Base-by-base conservation (phyloP, 2,888 invertebrate species). In the Zaprionus bogoriensis region DNA sequence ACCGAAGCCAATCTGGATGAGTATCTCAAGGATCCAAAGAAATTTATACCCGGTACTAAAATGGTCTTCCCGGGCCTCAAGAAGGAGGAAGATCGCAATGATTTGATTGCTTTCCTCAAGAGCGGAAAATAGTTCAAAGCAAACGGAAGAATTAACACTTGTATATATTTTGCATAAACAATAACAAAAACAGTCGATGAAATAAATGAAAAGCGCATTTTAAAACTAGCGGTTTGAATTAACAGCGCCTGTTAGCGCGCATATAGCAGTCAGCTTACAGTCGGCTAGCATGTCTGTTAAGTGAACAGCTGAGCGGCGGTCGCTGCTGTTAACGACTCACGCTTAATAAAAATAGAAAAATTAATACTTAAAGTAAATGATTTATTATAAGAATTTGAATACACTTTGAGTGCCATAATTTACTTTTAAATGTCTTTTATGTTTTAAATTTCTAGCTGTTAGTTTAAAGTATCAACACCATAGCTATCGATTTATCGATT, bases 51-150 rank as follows among this genome's bases (percentile, higher is more conserved):
- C 52, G 99, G 99, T 71, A 99, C 99, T 62, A 99, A 99, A 91
- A 99, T 99, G 99, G 96, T 99, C 89, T 99, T 99, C 88, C 98
- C 98, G 71, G 99, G 99, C 70, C 92, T 99, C 83, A 99, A 99
- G 92, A 99, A 99, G 91, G 94, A 95, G n/a, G 94, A 96, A 58
- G 99, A 99, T 73, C 94, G 99, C 66, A 96, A 93, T 10, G 98
- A 99, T 92, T 93, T 99, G 61, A 98, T 99, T 85, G 97, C 98
- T 6, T 99, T 97, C 92, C 92, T 99, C 82, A 95, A 97, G 62
- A 48, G 65, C 12, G 77, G 74, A 14, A 88, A 84, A 65, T 87
- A 87, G 55, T 20, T 19, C 1, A 12, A 12, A 23, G 3, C 9
- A 20, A 14, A 9, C 14, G 14, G 9, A 27, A 7, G 25, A 6